These are phyloP conservation scores for Melipona bicolor DNA, from an alignment of 2,888 invertebrate species.

Conservation along the genomic window DNA sequence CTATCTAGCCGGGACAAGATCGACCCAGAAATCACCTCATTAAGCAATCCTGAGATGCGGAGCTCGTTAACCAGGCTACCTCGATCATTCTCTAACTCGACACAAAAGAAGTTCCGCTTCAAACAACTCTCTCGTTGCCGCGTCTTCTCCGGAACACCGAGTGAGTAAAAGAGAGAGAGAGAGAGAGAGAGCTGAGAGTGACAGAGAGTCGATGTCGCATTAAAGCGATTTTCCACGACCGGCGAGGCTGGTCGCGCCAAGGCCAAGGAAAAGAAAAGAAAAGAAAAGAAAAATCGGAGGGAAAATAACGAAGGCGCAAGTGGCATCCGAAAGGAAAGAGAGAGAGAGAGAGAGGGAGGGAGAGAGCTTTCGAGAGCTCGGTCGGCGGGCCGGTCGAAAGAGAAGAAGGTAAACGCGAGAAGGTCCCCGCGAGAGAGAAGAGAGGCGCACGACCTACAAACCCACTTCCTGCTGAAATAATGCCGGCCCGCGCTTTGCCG, in stretches of 20 bases:
- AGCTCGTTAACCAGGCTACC: slow-evolving; percentile 25
- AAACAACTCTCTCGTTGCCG: neutral
- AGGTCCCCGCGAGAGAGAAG: slow-evolving; percentile 61
- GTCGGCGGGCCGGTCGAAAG: slow-evolving; percentile 10
- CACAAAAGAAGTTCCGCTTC: neutral
- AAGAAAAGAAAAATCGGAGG: slow-evolving; percentile 26
- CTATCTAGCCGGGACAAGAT: neutral
- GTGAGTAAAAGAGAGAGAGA: neutral
- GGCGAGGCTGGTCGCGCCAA: slow-evolving; percentile 29
- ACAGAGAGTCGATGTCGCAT: neutral
- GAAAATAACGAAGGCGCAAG: slow-evolving; percentile 45
- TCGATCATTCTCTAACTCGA: neutral
- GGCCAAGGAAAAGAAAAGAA: slow-evolving; percentile 50
- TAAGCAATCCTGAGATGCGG: slow-evolving; percentile 18
- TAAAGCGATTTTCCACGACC: slow-evolving; percentile 36
- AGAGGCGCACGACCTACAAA: slow-evolving; percentile 67
- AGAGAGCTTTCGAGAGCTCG: slow-evolving; percentile 44
- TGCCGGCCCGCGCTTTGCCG: slow-evolving; percentile 38
- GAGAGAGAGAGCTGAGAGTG: neutral
- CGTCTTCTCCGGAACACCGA: too few species aligned
- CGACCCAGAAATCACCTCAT: neutral
- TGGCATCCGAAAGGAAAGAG: slow-evolving; percentile 48
- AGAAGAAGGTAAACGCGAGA: slow-evolving; percentile 51
- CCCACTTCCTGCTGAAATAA: slow-evolving; percentile 68
- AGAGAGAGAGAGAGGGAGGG: too few species aligned